Percentiles rank a stretch among this genome's conserved stretches.
Conservation (phyloP, 2,113 vertebrate genomes). For the Malaclemys terrapin region DNA sequence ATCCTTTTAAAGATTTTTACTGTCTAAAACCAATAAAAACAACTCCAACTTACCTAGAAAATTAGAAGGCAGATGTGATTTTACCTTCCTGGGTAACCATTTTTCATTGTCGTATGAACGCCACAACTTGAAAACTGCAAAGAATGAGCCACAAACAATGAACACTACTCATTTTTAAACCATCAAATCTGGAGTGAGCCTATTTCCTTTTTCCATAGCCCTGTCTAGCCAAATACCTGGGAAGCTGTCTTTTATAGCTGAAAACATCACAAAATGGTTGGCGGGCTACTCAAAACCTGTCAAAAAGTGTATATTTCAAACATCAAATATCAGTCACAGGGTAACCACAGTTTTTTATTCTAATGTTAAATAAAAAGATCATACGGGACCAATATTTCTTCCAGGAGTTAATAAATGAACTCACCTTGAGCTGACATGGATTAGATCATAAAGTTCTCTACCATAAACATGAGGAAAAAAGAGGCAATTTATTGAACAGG, state of each 20-base stretch:
- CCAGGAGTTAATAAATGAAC: conserved; percentile 7
- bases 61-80: neutral
- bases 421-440: neutral
- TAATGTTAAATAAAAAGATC: conserved; percentile 19
- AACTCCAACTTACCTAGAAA: neutral
- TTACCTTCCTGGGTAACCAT: neutral
- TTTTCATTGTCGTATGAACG: neutral
- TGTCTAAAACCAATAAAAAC: neutral
- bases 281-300: neutral
- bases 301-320: conserved; percentile 21
- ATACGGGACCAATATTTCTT: neutral
- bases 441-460: neutral
- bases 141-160: neutral
- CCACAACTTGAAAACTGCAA: neutral
- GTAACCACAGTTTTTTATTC: neutral
- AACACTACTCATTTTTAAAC: neutral
- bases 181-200: neutral
- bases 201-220: conserved; percentile 26
- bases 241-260: conserved; percentile 22
- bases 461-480: neutral
- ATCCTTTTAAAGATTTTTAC: neutral
- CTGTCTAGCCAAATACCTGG: conserved; percentile 28
- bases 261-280: conserved; percentile 37
- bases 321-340: neutral
- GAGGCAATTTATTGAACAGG: neutral